Evolutionary conservation across 2,888 invertebrate species (phyloP).

Genomic region (Crepidodera aurea): DNA sequence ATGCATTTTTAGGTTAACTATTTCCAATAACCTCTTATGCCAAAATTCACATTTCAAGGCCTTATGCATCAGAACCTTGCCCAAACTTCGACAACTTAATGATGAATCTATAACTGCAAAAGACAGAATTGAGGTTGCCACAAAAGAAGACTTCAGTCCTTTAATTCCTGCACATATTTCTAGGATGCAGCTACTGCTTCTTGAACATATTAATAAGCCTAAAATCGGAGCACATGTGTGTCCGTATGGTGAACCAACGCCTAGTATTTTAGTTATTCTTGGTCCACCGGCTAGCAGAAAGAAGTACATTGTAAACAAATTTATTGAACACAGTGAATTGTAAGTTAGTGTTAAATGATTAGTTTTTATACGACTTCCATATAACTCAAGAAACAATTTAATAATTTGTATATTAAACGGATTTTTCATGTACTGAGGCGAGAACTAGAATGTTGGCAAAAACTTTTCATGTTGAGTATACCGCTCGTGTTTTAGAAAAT

Average conservation of each 20-base stretch:
- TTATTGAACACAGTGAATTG: slow-evolving; percentile 42
- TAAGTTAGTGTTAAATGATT: too few species aligned
- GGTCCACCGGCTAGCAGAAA: slow-evolving; percentile 59
- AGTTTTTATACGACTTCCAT: too few species aligned
- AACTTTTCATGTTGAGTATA: too few species aligned
- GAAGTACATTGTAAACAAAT: slow-evolving; percentile 48
- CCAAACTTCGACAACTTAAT: slow-evolving; percentile 56
- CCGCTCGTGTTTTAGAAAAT: too few species aligned
- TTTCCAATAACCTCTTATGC: slow-evolving; percentile 53
- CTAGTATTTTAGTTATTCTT: slow-evolving; percentile 59
- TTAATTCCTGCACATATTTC: slow-evolving; percentile 41
- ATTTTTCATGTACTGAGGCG: too few species aligned
- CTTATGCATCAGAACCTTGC: slow-evolving; percentile 55
- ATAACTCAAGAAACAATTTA: too few species aligned
- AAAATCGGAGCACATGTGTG: slow-evolving; percentile 53
- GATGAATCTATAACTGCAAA: slow-evolving; percentile 52
- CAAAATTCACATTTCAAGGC: slow-evolving; percentile 52
- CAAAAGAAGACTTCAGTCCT: slow-evolving; percentile 11
- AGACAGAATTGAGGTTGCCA: slow-evolving; percentile 49
- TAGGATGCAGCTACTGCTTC: slow-evolving; percentile 10
- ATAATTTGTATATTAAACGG: too few species aligned
- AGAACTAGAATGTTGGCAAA: too few species aligned
- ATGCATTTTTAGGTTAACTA: slow-evolving; percentile 45
- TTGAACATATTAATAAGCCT: slow-evolving; percentile 36
- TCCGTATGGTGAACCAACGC: slow-evolving; percentile 55